These are phyloP conservation scores for Hyperoplus lanceolatus DNA, from an alignment of 2,797 vertebrate species.

Conservation along the genomic window DNA sequence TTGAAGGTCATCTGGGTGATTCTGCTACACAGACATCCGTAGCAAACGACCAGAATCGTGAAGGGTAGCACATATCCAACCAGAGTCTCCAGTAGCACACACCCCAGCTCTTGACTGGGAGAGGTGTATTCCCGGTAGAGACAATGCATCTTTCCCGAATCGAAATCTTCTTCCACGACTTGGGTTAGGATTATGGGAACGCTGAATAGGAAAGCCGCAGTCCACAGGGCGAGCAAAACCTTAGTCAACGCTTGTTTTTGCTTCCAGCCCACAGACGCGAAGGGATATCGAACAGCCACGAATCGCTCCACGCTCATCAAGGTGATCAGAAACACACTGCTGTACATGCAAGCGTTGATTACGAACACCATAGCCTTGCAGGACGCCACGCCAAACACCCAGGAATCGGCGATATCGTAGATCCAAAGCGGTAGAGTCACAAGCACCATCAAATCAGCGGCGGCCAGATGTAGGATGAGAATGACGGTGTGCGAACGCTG, in stretches of 20 bases:
- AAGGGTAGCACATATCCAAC: conserved; percentile 90
- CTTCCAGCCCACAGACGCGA: conserved; percentile 83
- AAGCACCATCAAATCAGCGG: conserved; percentile 89
- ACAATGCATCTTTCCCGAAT: conserved; percentile 65
- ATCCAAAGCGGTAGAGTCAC: conserved; percentile 92
- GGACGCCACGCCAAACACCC: conserved; percentile 85
- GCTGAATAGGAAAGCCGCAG: conserved; percentile 84
- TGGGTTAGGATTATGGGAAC: conserved; percentile 87
- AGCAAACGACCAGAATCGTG: conserved; percentile 86
- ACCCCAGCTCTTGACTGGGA: conserved; percentile 74
- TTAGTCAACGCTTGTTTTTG: conserved; percentile 80
- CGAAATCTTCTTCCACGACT: conserved; percentile 26
- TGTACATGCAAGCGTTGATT: conserved; percentile 90
- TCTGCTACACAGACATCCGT: conserved; percentile 86
- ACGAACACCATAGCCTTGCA: conserved; percentile 88
- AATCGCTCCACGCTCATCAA: conserved; percentile 90
- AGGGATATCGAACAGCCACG: conserved; percentile 87
- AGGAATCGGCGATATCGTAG: conserved; percentile 86
- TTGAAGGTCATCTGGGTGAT: conserved; percentile 88
- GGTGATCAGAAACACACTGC: conserved; percentile 91
- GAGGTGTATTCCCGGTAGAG: conserved; percentile 80
- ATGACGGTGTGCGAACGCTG: conserved; percentile 87
- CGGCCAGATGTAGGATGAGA: conserved; percentile 90
- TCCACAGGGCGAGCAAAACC: conserved; percentile 84
- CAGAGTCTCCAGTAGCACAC: conserved; percentile 87